Conservation (phyloP, 2,888 invertebrate species). For the Leptopilina syphax region DNA sequence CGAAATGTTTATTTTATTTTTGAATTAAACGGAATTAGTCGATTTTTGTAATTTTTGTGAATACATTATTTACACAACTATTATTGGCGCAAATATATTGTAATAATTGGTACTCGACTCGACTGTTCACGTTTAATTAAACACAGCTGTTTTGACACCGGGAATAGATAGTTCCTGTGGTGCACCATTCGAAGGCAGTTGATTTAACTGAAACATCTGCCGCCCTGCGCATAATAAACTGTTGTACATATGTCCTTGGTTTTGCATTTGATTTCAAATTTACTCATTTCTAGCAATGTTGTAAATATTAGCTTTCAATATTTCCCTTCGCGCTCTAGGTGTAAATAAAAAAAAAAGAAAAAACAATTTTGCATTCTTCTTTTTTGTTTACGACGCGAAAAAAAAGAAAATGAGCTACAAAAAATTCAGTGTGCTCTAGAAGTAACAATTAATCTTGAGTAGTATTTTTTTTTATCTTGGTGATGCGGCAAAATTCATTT, state of each 20-base stretch:
- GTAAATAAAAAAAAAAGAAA: too few species aligned
- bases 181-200: slow-evolving; percentile 59
- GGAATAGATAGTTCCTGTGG: slow-evolving; percentile 55
- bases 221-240: slow-evolving; percentile 64
- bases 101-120: slow-evolving; percentile 45
- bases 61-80: not conserved
- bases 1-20: not conserved
- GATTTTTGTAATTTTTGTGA: not conserved
- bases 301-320: not conserved
- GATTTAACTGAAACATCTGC: slow-evolving; percentile 73
- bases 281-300: not conserved
- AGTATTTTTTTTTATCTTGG: too few species aligned
- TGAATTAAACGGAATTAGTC: not conserved
- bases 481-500: not conserved
- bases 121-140: slow-evolving; percentile 54
- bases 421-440: not conserved
- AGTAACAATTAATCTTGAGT: not conserved
- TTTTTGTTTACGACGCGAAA: too few species aligned
- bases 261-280: slow-evolving; percentile 25
- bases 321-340: not conserved
- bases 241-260: slow-evolving; percentile 38
- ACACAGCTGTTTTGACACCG: slow-evolving; percentile 57
- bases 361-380: too few species aligned
- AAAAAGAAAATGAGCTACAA: not conserved
- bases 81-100: slow-evolving; percentile 13